phyloP scores from a whole-genome alignment of 2,888 invertebrate genomes.

The Phortica okadai region DNA sequence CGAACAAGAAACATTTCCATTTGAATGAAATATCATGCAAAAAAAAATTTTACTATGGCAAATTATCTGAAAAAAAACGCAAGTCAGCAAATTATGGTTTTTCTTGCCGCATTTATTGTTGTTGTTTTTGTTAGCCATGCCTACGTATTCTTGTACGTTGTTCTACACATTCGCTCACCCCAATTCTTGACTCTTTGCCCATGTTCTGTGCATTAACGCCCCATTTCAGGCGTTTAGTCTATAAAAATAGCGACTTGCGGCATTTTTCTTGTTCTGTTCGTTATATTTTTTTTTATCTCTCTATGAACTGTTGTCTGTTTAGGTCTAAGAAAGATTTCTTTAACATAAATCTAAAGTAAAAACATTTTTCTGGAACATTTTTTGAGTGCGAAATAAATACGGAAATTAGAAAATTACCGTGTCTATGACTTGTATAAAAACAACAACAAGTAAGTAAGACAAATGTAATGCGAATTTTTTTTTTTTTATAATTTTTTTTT shows the following conservation, averaged over 20 bases:
- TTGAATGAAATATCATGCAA: too few relatives aligned
- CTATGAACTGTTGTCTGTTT: neutral
- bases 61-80: too few relatives aligned
- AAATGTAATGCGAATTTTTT: too few relatives aligned
- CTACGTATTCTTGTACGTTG: neutral
- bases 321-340: neutral
- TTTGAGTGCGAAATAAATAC: neutral
- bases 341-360: neutral
- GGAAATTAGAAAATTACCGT: neutral
- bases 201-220: neutral
- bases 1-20: too few relatives aligned
- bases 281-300: too few relatives aligned
- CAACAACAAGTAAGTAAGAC: too few relatives aligned
- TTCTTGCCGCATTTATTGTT: too few relatives aligned
- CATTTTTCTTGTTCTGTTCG: neutral
- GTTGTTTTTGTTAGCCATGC: too few relatives aligned
- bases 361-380: neutral
- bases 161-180: neutral
- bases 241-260: neutral
- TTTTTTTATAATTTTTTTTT: too few relatives aligned
- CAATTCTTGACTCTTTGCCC: neutral
- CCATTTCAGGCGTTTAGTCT: neutral
- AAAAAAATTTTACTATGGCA: too few relatives aligned
- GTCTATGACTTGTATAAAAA: neutral
- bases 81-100: too few relatives aligned